phyloP scores from a whole-genome alignment of 2,888 invertebrate species.

The Zygothrica quintamaculata region DNA sequence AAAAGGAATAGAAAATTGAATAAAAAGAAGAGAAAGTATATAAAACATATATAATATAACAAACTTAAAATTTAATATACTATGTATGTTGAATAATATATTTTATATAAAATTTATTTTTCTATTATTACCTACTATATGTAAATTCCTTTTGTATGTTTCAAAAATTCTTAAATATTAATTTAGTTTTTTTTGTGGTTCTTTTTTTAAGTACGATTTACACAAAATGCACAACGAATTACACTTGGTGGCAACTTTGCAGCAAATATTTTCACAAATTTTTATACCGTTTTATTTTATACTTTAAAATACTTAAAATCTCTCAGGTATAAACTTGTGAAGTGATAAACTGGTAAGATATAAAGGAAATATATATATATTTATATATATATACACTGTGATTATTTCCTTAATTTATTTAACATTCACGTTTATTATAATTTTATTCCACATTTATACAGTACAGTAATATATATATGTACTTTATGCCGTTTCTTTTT shows the following conservation, averaged over 20 bases:
- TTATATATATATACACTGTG: no score
- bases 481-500: conserved; percentile 19
- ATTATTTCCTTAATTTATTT: conserved; percentile 47
- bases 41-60: conserved; percentile 1
- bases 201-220: conserved; percentile 9
- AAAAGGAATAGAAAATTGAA: conserved; percentile 4
- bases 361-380: conserved; percentile 35
- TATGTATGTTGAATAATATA: conserved; percentile 7
- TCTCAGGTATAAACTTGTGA: conserved; percentile 6
- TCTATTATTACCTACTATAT: background rate
- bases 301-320: conserved; percentile 26
- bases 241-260: conserved; percentile 34
- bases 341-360: conserved; percentile 45
- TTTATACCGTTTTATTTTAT: conserved; percentile 51
- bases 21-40: conserved; percentile 21
- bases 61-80: background rate
- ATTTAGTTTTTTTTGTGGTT: background rate
- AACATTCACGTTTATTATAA: conserved; percentile 38
- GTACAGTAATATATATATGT: no score
- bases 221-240: conserved; percentile 7
- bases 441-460: conserved; percentile 7
- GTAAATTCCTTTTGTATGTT: background rate
- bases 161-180: background rate
- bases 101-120: background rate
- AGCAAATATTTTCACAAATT: conserved; percentile 44